Evolutionary conservation across 2,888 invertebrate genomes (phyloP).

Genomic region (Watsonalla cultraria): DNA sequence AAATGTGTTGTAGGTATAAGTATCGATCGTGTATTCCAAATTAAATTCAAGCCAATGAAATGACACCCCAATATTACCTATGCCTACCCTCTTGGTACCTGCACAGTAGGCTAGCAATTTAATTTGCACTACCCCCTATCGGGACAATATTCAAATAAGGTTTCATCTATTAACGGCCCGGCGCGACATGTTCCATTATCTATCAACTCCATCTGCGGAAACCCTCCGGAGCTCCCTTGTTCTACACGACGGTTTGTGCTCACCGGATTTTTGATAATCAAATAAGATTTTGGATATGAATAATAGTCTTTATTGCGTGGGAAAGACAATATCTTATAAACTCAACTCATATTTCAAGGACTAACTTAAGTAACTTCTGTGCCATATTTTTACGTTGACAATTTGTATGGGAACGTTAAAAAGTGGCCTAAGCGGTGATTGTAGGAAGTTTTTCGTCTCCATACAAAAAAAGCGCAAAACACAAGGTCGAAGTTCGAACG

Average conservation of each 20-base stretch:
- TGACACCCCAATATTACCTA: conserved; percentile 2
- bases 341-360: neutral
- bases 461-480: too few relatives aligned
- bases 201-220: conserved; percentile 58
- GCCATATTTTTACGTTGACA: too few relatives aligned
- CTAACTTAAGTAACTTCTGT: too few relatives aligned
- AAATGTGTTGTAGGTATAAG: too few relatives aligned
- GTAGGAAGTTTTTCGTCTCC: too few relatives aligned
- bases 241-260: conserved; percentile 11
- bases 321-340: too few relatives aligned
- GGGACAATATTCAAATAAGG: conserved; percentile 76
- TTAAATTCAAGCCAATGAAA: neutral
- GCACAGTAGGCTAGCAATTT: conserved; percentile 58
- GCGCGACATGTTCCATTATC: conserved; percentile 69
- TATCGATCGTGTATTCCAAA: neutral
- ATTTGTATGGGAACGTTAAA: too few relatives aligned
- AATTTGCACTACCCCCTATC: conserved; percentile 68
- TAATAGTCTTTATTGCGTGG: neutral
- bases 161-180: conserved; percentile 72
- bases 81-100: conserved; percentile 29
- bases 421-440: too few relatives aligned
- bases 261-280: conserved; percentile 18
- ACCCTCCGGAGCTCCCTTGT: conserved; percentile 45
- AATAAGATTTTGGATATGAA: neutral
- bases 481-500: too few relatives aligned